Evolutionary conservation across 2,113 vertebrate species (phyloP).

Genomic region (Thalassoma bifasciatum): DNA sequence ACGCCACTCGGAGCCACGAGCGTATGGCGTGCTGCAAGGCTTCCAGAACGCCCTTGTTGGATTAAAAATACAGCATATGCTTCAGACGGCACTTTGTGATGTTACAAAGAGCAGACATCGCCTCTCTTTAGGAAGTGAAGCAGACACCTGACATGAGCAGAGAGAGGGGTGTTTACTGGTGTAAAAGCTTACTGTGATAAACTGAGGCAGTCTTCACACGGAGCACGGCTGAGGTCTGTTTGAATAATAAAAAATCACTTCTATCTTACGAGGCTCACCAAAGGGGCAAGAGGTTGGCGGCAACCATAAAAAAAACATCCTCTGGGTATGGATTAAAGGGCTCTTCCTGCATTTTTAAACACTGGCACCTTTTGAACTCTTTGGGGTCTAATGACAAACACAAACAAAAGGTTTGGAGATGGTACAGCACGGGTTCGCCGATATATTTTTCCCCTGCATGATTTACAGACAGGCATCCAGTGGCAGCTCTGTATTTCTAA

Average conservation of each 20-base stretch:
- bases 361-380: background rate
- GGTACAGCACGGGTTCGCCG: too few species aligned
- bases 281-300: slow-evolving; percentile 28
- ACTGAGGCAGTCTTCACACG: slow-evolving; percentile 11
- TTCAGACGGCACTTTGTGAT: slow-evolving; percentile 61
- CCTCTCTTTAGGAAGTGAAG: slow-evolving; percentile 56
- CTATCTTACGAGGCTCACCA: slow-evolving; percentile 9
- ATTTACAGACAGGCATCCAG: too few species aligned
- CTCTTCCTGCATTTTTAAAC: background rate
- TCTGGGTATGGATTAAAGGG: slow-evolving; percentile 9
- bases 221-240: slow-evolving; percentile 29
- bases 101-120: slow-evolving; percentile 63
- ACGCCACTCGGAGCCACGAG: slow-evolving; percentile 63
- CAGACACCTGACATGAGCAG: slow-evolving; percentile 44
- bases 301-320: slow-evolving; percentile 13
- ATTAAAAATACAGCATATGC: slow-evolving; percentile 78
- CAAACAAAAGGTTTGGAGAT: background rate
- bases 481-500: too few species aligned
- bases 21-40: slow-evolving; percentile 70
- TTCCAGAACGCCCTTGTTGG: slow-evolving; percentile 68
- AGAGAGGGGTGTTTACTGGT: slow-evolving; percentile 61
- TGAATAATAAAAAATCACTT: slow-evolving; percentile 49
- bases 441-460: too few species aligned
- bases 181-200: slow-evolving; percentile 48
- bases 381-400: background rate